Percentiles rank a stretch among this genome's conserved stretches.
These are phyloP conservation scores for Polypterus senegalus DNA, from an alignment of 2,113 vertebrate genomes.

Conservation along the genomic window DNA sequence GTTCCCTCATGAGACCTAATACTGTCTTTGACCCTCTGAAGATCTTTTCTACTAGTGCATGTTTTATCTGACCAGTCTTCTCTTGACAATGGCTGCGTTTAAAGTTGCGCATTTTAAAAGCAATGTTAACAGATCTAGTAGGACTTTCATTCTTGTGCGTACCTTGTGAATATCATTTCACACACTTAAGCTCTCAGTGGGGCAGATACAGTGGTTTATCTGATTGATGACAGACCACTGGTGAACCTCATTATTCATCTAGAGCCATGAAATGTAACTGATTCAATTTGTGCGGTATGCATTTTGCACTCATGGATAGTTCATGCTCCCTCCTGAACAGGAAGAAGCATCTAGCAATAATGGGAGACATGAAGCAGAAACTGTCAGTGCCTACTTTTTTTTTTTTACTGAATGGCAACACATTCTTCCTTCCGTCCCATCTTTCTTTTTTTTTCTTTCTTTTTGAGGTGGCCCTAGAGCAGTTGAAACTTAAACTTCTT, in stretches of 20 bases:
- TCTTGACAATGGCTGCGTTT: conserved; percentile 5
- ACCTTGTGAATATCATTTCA: conserved; percentile 26
- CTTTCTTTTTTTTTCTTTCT: conserved; percentile 9
- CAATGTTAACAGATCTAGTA: no score
- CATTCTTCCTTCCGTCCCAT: conserved; percentile 27
- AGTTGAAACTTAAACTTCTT: conserved; percentile 12
- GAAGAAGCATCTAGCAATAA: conserved; percentile 41
- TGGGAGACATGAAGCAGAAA: conserved; percentile 30
- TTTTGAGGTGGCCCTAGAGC: background rate
- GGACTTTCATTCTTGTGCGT: no score
- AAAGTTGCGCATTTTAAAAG: background rate
- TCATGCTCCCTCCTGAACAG: conserved; percentile 33
- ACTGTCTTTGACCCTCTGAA: no score
- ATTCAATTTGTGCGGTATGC: conserved; percentile 47
- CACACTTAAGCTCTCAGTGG: conserved; percentile 34
- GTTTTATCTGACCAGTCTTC: background rate
- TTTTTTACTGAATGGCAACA: conserved; percentile 23
- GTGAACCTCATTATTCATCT: conserved; percentile 44
- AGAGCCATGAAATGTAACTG: conserved; percentile 32
- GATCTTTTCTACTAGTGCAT: no score
- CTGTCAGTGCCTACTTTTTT: conserved; percentile 18
- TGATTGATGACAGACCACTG: conserved; percentile 39
- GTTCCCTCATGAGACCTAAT: no score
- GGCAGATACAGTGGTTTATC: conserved; percentile 26
- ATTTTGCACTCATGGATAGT: conserved; percentile 42